Evolutionary conservation across 2,797 vertebrate species (phyloP), one percentile per base, ranked within the genome.

Genomic region (Melanotaenia trifasciata): DNA sequence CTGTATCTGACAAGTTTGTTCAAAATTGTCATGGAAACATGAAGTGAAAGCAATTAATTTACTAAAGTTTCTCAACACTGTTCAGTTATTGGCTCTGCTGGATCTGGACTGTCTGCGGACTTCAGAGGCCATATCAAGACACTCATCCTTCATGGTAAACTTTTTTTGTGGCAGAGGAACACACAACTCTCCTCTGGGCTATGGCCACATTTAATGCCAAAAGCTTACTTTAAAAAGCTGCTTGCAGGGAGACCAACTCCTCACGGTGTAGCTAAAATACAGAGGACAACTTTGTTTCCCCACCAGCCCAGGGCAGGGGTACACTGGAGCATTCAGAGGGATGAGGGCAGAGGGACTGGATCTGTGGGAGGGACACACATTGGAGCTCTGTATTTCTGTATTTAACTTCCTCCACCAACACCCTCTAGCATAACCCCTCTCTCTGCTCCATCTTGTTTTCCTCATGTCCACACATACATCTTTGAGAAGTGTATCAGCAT

Each of bases 211-310:
- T 76, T 64, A 79, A 85, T 72, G 81, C 81, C 80, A 65, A 84
- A 85, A 75, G 66, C 80, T 76, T 74, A 76, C 84, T 74, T 33
- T 58, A 64, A 45, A 59, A 76, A 64, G 45, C 64, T 40, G 67
- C 72, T 71, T 65, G 73, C 53, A 12, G 62, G 72, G 60, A 64
- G 57, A 30, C 64, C 53, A 67, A 72, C 79, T 69, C 78, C 58
- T 78, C 57, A 35, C 60, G 62, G 70, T 66, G 54, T n/a, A 38
- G 1, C 1, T 38, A 13, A 33, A 63, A 26, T 77, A 93, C 91
- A 93, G 79, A 91, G 83, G 65, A 61, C 32, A 14, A 72, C 64
- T 85, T 90, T 93, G 92, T 92, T 90, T 70, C 59, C 72, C 60
- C 38, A 65, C 74, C 30, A 78, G 59, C 76, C 68, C 51, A 2